phyloP scores from a whole-genome alignment of 2,113 vertebrate species.

The Spilogale gracilis region DNA sequence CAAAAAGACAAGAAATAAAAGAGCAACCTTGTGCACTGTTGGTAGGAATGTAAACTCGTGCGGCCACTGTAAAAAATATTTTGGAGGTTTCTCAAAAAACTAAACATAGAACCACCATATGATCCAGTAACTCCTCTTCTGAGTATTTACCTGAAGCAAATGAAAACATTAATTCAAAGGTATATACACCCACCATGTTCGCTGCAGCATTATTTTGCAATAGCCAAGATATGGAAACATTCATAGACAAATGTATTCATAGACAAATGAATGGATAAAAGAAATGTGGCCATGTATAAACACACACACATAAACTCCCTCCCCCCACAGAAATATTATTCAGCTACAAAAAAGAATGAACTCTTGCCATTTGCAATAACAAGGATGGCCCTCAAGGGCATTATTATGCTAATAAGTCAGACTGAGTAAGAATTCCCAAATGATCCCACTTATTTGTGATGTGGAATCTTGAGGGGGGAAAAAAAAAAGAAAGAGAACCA shows the following conservation, averaged over 20 bases:
- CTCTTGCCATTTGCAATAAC: neutral
- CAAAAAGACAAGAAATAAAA: neutral
- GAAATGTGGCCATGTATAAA: neutral
- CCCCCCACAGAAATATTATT: neutral
- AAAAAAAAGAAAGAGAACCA: neutral
- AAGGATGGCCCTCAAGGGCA: neutral
- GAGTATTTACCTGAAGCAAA: neutral
- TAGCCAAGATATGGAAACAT: neutral
- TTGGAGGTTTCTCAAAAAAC: neutral
- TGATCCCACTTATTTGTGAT: neutral
- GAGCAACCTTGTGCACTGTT: neutral
- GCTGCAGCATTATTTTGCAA: neutral
- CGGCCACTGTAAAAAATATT: neutral
- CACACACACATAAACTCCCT: neutral
- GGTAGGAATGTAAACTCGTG: neutral
- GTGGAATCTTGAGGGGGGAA: neutral
- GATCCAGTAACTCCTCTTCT: neutral
- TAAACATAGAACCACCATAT: neutral
- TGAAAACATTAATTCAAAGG: neutral
- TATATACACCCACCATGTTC: neutral
- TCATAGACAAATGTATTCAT: neutral
- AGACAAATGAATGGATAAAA: neutral
- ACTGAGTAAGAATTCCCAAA: neutral
- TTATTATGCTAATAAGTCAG: neutral
- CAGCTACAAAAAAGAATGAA: neutral